Evolutionary conservation across 2,888 invertebrate species (phyloP).

Genomic region (Pterostichus niger): DNA sequence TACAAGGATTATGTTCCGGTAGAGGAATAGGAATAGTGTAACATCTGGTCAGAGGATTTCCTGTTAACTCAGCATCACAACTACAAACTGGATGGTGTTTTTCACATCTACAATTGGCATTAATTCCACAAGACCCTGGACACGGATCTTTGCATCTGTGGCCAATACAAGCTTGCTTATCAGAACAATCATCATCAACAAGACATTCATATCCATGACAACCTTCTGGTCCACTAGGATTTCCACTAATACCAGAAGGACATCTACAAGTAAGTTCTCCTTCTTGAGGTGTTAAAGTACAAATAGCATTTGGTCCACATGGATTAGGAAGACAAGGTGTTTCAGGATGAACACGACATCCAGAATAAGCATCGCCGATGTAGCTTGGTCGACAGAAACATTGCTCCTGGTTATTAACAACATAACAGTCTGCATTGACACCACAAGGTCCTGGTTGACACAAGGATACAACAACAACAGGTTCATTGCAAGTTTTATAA

Average conservation of each 20-base stretch:
- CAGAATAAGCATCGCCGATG: constrained; percentile 88
- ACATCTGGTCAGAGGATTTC: constrained; percentile 89
- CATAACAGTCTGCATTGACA: constrained; percentile 90
- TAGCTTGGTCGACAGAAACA: constrained; percentile 90
- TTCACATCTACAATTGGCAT: constrained; percentile 87
- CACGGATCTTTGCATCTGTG: constrained; percentile 91
- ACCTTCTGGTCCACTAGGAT: constrained; percentile 85
- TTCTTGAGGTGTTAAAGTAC: constrained; percentile 84
- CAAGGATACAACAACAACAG: constrained; percentile 80
- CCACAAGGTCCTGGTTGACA: constrained; percentile 93
- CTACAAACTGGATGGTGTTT: constrained; percentile 90
- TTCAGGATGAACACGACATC: constrained; percentile 85
- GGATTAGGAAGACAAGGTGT: constrained; percentile 89
- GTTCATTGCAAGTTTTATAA: constrained; percentile 85
- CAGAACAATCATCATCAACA: constrained; percentile 87
- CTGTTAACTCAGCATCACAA: constrained; percentile 85
- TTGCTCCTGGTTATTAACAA: constrained; percentile 89
- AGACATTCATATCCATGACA: constrained; percentile 91
- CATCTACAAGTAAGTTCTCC: constrained; percentile 87
- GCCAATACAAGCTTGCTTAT: constrained; percentile 87
- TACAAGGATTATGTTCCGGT: constrained; percentile 84
- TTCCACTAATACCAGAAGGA: constrained; percentile 86
- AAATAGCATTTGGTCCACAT: constrained; percentile 89
- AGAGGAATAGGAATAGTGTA: constrained; percentile 79
- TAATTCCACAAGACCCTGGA: constrained; percentile 88